Conservation (phyloP, 2,888 invertebrate species). For the Drosophila engyochracea region DNA sequence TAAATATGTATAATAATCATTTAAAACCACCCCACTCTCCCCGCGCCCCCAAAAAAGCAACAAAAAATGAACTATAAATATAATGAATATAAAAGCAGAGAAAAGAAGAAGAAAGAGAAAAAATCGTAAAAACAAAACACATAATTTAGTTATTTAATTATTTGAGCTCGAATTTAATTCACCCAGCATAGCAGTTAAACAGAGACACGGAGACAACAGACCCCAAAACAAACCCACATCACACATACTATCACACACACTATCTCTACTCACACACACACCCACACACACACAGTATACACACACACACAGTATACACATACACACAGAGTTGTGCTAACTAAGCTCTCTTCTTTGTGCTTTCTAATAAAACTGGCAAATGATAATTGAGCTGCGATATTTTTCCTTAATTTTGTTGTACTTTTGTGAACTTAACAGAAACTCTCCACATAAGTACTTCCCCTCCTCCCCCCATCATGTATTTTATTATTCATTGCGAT, state of each 20-base stretch:
- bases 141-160: slow-evolving; percentile 56
- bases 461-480: not conserved
- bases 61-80: slow-evolving; percentile 18
- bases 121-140: slow-evolving; percentile 16
- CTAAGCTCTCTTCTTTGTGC: slow-evolving; percentile 22
- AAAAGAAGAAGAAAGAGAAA: slow-evolving; percentile 13
- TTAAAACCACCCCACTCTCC: not conserved
- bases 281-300: slow-evolving; percentile 2
- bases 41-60: not conserved
- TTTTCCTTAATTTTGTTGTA: slow-evolving; percentile 32
- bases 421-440: slow-evolving; percentile 21
- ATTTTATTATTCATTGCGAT: slow-evolving; percentile 1
- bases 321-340: slow-evolving; percentile 1
- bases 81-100: slow-evolving; percentile 9
- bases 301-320: not conserved
- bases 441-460: slow-evolving; percentile 2
- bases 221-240: slow-evolving; percentile 25
- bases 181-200: slow-evolving; percentile 60
- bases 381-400: slow-evolving; percentile 16
- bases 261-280: slow-evolving; percentile 5
- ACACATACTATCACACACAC: slow-evolving; percentile 17
- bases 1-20: slow-evolving; percentile 31
- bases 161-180: slow-evolving; percentile 75
- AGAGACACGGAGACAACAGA: slow-evolving; percentile 37
- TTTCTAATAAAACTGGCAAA: slow-evolving; percentile 30